These are phyloP conservation scores for Neria commutata DNA, from an alignment of 2,888 invertebrate genomes.

Conservation along the genomic window DNA sequence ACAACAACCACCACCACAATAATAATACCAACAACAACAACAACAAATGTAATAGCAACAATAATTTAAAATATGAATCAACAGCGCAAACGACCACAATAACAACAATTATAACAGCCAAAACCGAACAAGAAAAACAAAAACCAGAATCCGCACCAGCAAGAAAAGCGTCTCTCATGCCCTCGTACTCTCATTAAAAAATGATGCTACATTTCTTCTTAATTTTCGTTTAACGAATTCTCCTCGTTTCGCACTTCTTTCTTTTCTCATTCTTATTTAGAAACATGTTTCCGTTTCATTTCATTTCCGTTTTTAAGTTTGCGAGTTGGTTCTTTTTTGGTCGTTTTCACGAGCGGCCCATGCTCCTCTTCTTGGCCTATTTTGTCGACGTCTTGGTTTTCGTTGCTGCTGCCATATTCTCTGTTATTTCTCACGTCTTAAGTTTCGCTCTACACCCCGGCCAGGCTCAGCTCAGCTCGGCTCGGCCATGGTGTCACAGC, in stretches of 20 bases:
- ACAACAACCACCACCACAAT: neutral
- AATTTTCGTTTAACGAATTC: constrained; percentile 32
- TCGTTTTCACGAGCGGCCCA: neutral
- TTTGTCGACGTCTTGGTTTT: neutral
- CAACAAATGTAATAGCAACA: constrained; percentile 29
- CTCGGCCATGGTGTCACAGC: neutral
- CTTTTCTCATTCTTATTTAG: constrained; percentile 1
- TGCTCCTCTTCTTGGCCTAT: neutral
- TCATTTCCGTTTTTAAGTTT: neutral
- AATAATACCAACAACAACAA: constrained; percentile 10
- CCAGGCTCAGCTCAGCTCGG: too few species aligned
- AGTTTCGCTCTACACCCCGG: too few species aligned
- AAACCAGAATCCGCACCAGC: too few species aligned
- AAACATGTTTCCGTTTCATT: neutral
- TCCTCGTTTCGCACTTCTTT: constrained; percentile 18
- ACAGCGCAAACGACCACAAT: constrained; percentile 26
- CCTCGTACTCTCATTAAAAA: constrained; percentile 31
- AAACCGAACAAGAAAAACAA: constrained; percentile 22
- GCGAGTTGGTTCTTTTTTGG: too few species aligned
- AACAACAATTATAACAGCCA: constrained; percentile 21
- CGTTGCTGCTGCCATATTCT: neutral
- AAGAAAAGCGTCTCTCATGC: constrained; percentile 14
- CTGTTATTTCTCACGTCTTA: neutral
- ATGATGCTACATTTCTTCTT: constrained; percentile 32
- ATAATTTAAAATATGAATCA: constrained; percentile 24